Base-by-base conservation (phyloP, 2,113 vertebrate genomes). In the Lampris incognitus region DNA sequence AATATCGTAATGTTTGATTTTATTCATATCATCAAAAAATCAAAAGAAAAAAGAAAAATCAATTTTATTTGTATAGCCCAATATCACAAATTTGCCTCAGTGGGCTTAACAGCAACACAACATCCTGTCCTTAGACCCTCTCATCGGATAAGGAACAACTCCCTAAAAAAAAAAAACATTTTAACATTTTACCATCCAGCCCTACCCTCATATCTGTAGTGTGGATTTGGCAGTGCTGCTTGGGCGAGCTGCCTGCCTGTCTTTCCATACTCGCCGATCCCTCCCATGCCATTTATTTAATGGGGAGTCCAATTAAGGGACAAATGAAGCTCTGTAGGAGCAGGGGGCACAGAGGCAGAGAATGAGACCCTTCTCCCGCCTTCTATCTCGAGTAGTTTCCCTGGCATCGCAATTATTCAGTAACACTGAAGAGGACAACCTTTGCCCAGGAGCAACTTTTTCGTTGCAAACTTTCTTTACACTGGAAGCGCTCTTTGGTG, bases 341-440 rank as follows among this genome's bases (percentile, higher is more conserved):
- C n/a, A 1, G 10, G 48, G 56, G 58, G 54, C 9, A 36, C 44
- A 64, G 50, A 63, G 36, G n/a, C 46, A 61, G 39, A 63, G 40
- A 56, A 38, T 54, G 39, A 38, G 66, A 11, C 61, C 37, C 49
- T 11, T 11, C 7, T 64, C 24, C 46, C 37, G n/a, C 13, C 39
- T 3, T 42, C 67, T 11, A 42, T 56, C 2, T 1, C 4, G 6
- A 13, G 9, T 54, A 60, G 38, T 38, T 6, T 54, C 58, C 9
- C 4, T 41, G 44, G 63, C 58, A 66, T 11, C 2, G 42, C 40
- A 82, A 77, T 78, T 68, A 72, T 40, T 42, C 6, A 3, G 44
- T 39, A 60, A 59, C 54, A 61, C 54, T 10, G 74, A 59, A 57
- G 42, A 72, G 63, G 8, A 36, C 3, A 59, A 77, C 74, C 70